Conservation (phyloP, 2,888 invertebrate species). For the Mamestra brassicae region DNA sequence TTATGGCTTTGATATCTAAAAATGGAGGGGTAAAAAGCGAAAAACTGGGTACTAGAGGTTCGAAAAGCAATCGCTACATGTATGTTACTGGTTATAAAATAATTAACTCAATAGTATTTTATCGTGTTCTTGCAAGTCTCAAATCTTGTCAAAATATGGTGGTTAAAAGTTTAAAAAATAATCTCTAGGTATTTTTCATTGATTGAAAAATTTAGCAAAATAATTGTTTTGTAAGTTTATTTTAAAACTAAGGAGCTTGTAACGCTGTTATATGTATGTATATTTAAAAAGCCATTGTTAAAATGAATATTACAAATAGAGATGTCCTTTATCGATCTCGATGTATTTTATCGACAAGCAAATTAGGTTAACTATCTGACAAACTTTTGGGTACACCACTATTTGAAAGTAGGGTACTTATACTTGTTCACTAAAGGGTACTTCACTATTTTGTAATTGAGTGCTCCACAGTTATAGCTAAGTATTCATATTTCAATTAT, state of each 20-base stretch:
- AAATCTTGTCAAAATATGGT: slow-evolving; percentile 10
- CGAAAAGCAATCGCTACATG: too few species aligned
- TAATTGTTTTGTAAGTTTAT: slow-evolving; percentile 39
- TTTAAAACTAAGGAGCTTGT: slow-evolving; percentile 41
- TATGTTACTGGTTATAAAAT: not conserved
- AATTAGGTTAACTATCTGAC: slow-evolving; percentile 58
- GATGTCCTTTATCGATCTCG: slow-evolving; percentile 53
- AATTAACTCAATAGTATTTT: not conserved
- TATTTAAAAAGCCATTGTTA: slow-evolving; percentile 34
- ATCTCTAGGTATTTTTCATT: slow-evolving; percentile 28
- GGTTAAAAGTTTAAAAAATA: slow-evolving; percentile 34
- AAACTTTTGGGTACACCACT: slow-evolving; percentile 21
- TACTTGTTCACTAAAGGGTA: slow-evolving; percentile 20
- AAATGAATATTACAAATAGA: slow-evolving; percentile 44
- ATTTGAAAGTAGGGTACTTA: slow-evolving; percentile 30
- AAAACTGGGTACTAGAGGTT: too few species aligned
- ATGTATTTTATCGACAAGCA: slow-evolving; percentile 46
- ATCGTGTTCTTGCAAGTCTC: not conserved
- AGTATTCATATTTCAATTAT: slow-evolving; percentile 28
- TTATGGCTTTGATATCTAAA: not conserved
- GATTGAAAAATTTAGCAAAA: slow-evolving; percentile 25
- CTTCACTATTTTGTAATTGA: slow-evolving; percentile 57
- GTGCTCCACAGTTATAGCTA: slow-evolving; percentile 2
- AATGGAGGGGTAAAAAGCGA: too few species aligned
- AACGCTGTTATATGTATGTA: slow-evolving; percentile 28